Base-by-base conservation (phyloP, 2,113 vertebrate genomes). In the Pseudorhombus dupliciocellatus region DNA sequence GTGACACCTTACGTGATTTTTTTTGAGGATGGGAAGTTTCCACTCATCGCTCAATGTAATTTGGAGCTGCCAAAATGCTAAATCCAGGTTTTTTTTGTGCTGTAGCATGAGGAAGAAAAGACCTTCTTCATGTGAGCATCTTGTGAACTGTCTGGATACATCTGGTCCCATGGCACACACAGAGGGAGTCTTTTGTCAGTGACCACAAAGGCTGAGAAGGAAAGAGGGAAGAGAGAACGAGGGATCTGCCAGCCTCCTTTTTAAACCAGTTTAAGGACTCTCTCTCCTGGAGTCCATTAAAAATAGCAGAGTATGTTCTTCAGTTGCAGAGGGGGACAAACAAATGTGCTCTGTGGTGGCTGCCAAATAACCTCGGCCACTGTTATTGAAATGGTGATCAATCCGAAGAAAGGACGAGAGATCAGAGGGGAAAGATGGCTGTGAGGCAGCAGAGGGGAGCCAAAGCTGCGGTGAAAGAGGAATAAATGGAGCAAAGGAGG, bases 341-440 rank as follows among this genome's bases (percentile, higher is more conserved):
- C 84, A 93, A 88, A 88, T 68, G 78, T 62, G 79, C 52, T 78
- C 77, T 15, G 0, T 83, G 79, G 84, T 66, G 54, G 85, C 86
- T 93, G 91, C 92, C 91, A 94, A 82, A 83, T 77, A 84, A 88
- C 84, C 84, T 80, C 90, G 88, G 83, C 92, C 89, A 84, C 92
- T 91, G 91, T 84, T 80, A 88, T 89, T 89, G 89, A 94, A 90
- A 81, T 82, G 81, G 81, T 87, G 91, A 89, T 93, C 92, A 75
- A 73, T 93, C 76, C 63, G 72, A 81, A 72, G 75, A 72, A 71
- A 76, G 84, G 85, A 88, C 80, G 92, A 81, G 90, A 66, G 73
- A 67, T 61, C 6, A 57, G 63, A 60, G 70, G 7, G 50, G 57
- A 70, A 30, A 69, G 78, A 55, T 37, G 73, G 66, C 59, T 14